phyloP scores from a whole-genome alignment of 1,140 invertebrate genomes.

The Zaprionus taronus region DNA sequence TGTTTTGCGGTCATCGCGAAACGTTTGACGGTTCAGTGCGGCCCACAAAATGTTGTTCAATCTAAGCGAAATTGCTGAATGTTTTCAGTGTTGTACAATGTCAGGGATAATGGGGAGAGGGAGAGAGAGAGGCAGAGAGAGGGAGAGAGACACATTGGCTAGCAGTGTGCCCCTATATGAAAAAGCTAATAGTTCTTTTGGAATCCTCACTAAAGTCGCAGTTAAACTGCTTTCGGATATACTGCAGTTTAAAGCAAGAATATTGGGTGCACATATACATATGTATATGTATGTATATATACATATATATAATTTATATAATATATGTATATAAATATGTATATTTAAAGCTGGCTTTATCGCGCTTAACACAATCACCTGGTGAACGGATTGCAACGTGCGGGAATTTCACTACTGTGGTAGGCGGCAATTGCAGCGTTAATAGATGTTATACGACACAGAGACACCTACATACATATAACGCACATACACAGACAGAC shows the following conservation, averaged over 20 bases:
- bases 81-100: conserved; percentile 12
- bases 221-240: too few relatives aligned
- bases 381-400: background rate
- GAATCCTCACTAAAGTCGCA: too few relatives aligned
- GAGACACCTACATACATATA: conserved; percentile 14
- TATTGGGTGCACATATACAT: too few relatives aligned
- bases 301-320: too few relatives aligned
- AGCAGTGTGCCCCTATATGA: background rate
- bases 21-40: conserved; percentile 26
- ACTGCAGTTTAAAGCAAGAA: too few relatives aligned
- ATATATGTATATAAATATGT: background rate
- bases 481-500: background rate
- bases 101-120: background rate
- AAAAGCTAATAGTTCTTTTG: background rate
- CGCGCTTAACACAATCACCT: conserved; percentile 36
- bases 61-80: conserved; percentile 25
- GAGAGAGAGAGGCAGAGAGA: background rate
- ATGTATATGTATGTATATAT: background rate
- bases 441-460: conserved; percentile 54
- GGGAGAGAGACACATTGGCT: background rate
- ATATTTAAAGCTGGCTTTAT: conserved; percentile 26
- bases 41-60: conserved; percentile 8
- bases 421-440: conserved; percentile 55
- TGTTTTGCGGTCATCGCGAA: conserved; percentile 21
- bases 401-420: conserved; percentile 26